These are phyloP conservation scores for Caenorhabditis macrosperma DNA, from an alignment of 2,888 invertebrate species.

Conservation along the genomic window DNA sequence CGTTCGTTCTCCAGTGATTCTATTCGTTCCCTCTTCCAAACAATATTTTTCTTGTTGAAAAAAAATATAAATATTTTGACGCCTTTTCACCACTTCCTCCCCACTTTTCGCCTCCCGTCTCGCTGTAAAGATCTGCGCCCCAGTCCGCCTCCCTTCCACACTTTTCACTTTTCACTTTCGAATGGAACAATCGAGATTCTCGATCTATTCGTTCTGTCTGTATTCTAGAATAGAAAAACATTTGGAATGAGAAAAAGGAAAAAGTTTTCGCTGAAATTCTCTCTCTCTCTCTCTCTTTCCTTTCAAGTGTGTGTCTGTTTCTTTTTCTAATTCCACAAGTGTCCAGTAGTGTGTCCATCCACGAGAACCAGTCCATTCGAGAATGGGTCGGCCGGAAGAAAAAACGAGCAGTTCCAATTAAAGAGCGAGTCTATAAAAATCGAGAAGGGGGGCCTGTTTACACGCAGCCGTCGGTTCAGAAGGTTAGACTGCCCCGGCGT, in stretches of 20 bases:
- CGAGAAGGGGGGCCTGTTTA: background rate
- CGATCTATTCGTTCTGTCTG: conserved; percentile 7
- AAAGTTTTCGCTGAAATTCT: background rate
- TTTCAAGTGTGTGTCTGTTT: conserved; percentile 16
- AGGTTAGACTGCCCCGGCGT: background rate
- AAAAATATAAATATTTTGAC: conserved; percentile 12
- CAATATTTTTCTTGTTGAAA: conserved; percentile 17
- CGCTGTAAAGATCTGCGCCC: conserved; percentile 1
- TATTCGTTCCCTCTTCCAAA: conserved; percentile 11
- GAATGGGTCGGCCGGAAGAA: background rate
- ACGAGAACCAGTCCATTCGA: conserved; percentile 1
- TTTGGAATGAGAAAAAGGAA: background rate
- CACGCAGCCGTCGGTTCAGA: background rate
- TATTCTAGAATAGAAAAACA: background rate
- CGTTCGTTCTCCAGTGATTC: conserved; percentile 1
- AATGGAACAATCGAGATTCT: conserved; percentile 22
- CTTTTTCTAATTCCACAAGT: conserved; percentile 16
- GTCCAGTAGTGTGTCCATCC: conserved; percentile 6
- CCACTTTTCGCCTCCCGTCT: background rate
- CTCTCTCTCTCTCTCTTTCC: too few species aligned
- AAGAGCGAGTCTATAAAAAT: background rate
- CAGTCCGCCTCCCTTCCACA: background rate
- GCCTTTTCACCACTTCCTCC: background rate
- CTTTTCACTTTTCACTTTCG: background rate
- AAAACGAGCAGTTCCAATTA: conserved; percentile 7